Evolutionary conservation across 1,140 invertebrate species (phyloP).

Genomic region (Dinothrombium tinctorium): DNA sequence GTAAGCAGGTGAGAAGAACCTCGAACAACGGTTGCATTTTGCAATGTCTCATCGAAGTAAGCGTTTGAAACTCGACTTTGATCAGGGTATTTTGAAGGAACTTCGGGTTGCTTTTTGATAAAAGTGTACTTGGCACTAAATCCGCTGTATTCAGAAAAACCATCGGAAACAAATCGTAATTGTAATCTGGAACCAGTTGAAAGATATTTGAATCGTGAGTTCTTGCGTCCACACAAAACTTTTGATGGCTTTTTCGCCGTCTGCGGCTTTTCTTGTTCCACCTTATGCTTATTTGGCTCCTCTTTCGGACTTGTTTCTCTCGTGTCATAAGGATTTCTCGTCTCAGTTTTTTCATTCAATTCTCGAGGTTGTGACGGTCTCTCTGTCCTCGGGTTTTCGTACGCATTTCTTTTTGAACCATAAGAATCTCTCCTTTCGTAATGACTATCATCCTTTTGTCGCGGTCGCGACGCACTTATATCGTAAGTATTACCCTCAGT

Average conservation of each 20-base stretch:
- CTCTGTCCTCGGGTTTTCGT: no score
- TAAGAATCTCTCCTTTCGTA: no score
- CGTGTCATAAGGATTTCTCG: neutral
- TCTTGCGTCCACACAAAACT: conserved; percentile 10
- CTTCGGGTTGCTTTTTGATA: neutral
- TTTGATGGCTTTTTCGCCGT: neutral
- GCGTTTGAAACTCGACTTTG: neutral
- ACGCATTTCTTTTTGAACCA: no score
- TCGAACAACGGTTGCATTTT: conserved; percentile 2
- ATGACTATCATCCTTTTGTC: neutral
- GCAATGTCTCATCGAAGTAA: neutral
- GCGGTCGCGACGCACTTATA: no score
- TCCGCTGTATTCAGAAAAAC: conserved; percentile 13
- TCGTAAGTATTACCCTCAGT: no score
- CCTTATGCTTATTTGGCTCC: neutral
- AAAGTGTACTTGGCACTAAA: conserved; percentile 12
- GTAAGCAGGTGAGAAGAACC: conserved; percentile 11
- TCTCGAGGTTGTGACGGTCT: no score
- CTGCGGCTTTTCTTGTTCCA: neutral
- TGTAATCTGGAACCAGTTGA: conserved; percentile 9
- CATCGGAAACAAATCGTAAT: conserved; percentile 11
- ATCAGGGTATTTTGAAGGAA: neutral
- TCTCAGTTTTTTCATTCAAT: neutral
- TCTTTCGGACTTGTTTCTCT: neutral
- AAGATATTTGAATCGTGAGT: conserved; percentile 10